Base-by-base conservation (phyloP, 1,140 invertebrate genomes). In the Lanistes nyassanus region DNA sequence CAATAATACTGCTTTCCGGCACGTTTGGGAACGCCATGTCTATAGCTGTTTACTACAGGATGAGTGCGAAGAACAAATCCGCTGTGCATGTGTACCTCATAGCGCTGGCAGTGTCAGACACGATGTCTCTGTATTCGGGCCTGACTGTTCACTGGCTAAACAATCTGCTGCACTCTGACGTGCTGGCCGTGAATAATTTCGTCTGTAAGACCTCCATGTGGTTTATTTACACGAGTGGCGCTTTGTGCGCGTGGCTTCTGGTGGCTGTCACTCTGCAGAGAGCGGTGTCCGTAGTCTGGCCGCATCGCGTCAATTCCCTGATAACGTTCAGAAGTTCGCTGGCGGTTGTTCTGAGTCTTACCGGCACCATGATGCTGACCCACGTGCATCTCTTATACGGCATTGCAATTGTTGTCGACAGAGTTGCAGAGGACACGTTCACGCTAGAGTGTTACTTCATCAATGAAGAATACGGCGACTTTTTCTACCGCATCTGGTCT, bases 161-260 rank as follows among this genome's bases (percentile, higher is more conserved):
- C 11, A 55, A 29, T 23, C 29, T 16, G 16, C 21, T 58, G 6
- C 31, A 68, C 36, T 51, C n/a, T 7, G 69, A 78, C 51, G 36
- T 79, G 26, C 31, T 67, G 36, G 21, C 55, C 0, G 21, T 23
- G 21, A 37, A 60, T 36, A 36, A 36, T 26, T 19, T 21, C 16
- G 9, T 66, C 1, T 79, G 78, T 60, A 65, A 71, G 60, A 1
- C 65, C 2, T 69, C 58, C 16, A 26, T n/a, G 5, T 79, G 73
- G 64, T 21, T 66, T 3, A n/a, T 70, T 16, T 74, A 77, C 68
- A 16, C 37, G 6, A 26, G 1, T 7, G 26, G 56, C 0, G 67
- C 66, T 51, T 60, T 39, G 11, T 74, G 51, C 16, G 51, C 76
- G 23, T 79, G 78, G 78, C 64, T 72, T 5, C 75, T 79, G n/a